Percentiles rank a stretch among this genome's conserved stretches.
These are phyloP conservation scores for Ochlodes sylvanus DNA, from an alignment of 2,888 invertebrate genomes.

Conservation along the genomic window DNA sequence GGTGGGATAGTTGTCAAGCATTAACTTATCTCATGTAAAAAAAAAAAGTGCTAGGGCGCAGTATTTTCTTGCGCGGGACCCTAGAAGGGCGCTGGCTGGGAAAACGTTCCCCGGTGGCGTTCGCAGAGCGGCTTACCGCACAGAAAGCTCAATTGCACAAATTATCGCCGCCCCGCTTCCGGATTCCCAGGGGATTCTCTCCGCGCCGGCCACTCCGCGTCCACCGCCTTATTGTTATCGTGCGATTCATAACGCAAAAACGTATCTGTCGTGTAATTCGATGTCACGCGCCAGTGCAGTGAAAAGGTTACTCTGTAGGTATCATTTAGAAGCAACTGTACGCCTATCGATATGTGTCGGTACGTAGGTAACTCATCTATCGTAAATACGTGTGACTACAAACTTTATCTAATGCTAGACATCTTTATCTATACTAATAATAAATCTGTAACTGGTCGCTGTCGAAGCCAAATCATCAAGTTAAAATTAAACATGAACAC, in stretches of 20 bases:
- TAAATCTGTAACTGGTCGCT: too few species aligned
- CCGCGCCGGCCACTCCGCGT: conserved; percentile 48
- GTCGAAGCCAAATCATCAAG: too few species aligned
- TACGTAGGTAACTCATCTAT: too few species aligned
- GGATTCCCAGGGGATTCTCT: conserved; percentile 75
- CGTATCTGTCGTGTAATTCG: conserved; percentile 9
- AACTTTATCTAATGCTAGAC: too few species aligned
- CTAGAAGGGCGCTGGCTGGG: conserved; percentile 1
- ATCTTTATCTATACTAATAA: too few species aligned
- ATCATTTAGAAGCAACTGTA: too few species aligned
- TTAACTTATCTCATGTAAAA: too few species aligned
- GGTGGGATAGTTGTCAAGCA: too few species aligned
- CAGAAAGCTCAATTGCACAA: conserved; percentile 34
- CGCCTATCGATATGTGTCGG: too few species aligned
- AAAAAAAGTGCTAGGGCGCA: neutral
- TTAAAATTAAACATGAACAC: neutral
- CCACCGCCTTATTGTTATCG: conserved; percentile 26
- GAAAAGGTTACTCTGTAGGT: too few species aligned
- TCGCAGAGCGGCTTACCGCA: conserved; percentile 26
- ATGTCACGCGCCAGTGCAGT: neutral
- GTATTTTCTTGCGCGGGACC: conserved; percentile 3
- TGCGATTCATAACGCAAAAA: conserved; percentile 20
- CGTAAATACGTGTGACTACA: too few species aligned
- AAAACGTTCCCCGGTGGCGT: neutral
- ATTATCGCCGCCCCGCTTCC: conserved; percentile 56